These are phyloP conservation scores for Lapara coniferarum DNA, from an alignment of 2,888 invertebrate genomes.

Conservation along the genomic window DNA sequence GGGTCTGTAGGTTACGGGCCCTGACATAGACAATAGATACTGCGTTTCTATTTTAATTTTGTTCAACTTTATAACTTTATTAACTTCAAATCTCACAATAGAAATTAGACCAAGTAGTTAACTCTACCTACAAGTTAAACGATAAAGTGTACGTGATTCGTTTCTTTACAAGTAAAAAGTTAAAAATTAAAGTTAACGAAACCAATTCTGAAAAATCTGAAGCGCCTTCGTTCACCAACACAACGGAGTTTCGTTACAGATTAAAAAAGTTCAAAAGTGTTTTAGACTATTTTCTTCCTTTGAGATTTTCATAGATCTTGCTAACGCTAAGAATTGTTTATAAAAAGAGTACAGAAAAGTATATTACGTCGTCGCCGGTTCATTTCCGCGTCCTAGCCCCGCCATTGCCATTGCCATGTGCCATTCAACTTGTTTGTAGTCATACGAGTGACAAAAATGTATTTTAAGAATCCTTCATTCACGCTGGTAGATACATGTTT, in stretches of 20 bases:
- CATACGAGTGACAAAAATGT: constrained; percentile 34
- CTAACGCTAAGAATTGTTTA: constrained; percentile 31
- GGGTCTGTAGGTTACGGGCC: too few species aligned
- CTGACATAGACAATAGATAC: too few species aligned
- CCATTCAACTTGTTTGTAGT: constrained; percentile 34
- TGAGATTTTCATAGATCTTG: constrained; percentile 37
- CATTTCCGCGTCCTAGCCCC: constrained; percentile 35
- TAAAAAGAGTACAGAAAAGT: constrained; percentile 31
- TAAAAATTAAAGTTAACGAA: constrained; percentile 52
- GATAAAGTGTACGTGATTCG: not conserved
- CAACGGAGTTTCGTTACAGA: constrained; percentile 53
- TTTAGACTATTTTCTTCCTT: constrained; percentile 44
- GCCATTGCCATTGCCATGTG: too few species aligned
- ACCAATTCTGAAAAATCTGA: constrained; percentile 54
- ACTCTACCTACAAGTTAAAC: not conserved
- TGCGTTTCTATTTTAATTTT: not conserved
- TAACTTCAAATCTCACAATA: not conserved
- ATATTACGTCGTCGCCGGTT: constrained; percentile 29
- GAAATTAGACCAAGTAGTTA: not conserved
- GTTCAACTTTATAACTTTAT: not conserved
- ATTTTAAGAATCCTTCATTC: constrained; percentile 28
- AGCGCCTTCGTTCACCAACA: constrained; percentile 45
- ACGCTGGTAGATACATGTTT: constrained; percentile 29
- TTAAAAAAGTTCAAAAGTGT: constrained; percentile 62
- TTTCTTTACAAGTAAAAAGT: constrained; percentile 38